Evolutionary conservation across 1,140 invertebrate species (phyloP), one percentile per base, ranked within the genome.

Genomic region (Meloidogyne chitwoodi): DNA sequence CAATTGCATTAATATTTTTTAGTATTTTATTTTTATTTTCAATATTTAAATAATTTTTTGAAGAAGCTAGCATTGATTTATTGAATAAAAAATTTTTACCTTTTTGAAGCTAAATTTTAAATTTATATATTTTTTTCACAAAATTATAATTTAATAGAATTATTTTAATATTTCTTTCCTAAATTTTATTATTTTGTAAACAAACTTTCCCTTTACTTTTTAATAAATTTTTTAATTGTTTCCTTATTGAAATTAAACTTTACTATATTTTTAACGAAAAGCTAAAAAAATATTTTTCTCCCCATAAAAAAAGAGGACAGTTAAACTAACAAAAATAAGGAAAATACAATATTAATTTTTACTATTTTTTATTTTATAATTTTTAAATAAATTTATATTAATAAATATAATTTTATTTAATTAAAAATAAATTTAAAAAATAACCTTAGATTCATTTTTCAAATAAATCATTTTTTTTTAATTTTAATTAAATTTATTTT

Each of bases 1-100:
- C 31, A 73, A 64, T 63, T 73, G 71, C 71, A 73, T 73, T 4
- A n/a, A 56, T 16, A 8, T 56, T 1, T 56, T 56, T 56, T 56
- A 56, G 10, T 56, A 6, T 56, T n/a, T n/a, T 56, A 6, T 6
- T n/a, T n/a, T n/a, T 56, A 8, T n/a, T 56, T 19, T 8, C 48
- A 56, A 56, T n/a, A 1, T 22, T 16, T n/a, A n/a, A n/a, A n/a
- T 0, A 56, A 56, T 56, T 16, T 56, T 56, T 56, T 56, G 6
- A n/a, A 56, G n/a, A 5, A 19, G 0, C 5, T n/a, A 6, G n/a
- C 48, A 56, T 56, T 56, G 48, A 56, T 56, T 56, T 19, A 8
- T 56, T 56, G n/a, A 56, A 56, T 4, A 19, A 56, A 56, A n/a
- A n/a, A 56, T 2, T n/a, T n/a, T 22, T 56, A n/a, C 4, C 1